These are phyloP conservation scores for Ahaetulla prasina DNA, from an alignment of 2,113 vertebrate genomes.

Conservation along the genomic window DNA sequence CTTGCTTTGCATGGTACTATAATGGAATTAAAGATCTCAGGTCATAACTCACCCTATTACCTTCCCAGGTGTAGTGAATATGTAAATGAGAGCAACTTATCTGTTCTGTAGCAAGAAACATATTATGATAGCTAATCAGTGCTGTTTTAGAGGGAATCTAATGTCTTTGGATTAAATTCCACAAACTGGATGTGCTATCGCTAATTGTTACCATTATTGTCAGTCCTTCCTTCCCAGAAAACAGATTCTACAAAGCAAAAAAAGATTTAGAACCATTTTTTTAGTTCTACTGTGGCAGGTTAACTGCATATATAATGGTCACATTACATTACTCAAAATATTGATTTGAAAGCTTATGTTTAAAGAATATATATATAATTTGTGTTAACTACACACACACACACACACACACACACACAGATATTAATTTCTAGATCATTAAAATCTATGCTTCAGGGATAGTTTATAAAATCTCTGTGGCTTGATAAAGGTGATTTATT, in stretches of 20 bases:
- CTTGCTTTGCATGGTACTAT: conserved; percentile 24
- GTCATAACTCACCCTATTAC: conserved; percentile 41
- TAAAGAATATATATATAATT: neutral
- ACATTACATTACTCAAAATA: neutral
- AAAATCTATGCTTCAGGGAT: neutral
- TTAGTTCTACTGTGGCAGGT: neutral
- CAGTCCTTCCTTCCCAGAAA: neutral
- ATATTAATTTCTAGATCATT: neutral
- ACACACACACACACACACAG: no score
- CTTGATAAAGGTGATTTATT: neutral
- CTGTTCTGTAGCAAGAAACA: conserved; percentile 48
- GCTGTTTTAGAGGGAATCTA: conserved; percentile 34
- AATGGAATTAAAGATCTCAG: conserved; percentile 33
- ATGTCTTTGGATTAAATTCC: neutral
- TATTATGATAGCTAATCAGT: conserved; percentile 37
- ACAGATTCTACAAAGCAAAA: neutral
- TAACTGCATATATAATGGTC: neutral
- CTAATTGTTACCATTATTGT: neutral
- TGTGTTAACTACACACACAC: neutral
- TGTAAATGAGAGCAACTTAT: conserved; percentile 52
- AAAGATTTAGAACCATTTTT: conserved; percentile 2
- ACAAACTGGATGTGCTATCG: neutral
- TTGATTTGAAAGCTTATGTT: neutral
- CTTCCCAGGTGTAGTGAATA: conserved; percentile 55
- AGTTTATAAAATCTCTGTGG: neutral